Percentiles rank a stretch among this genome's conserved stretches.
Evolutionary conservation across 2,113 vertebrate species (phyloP).

Genomic region (Phrynosoma blainvillii): DNA sequence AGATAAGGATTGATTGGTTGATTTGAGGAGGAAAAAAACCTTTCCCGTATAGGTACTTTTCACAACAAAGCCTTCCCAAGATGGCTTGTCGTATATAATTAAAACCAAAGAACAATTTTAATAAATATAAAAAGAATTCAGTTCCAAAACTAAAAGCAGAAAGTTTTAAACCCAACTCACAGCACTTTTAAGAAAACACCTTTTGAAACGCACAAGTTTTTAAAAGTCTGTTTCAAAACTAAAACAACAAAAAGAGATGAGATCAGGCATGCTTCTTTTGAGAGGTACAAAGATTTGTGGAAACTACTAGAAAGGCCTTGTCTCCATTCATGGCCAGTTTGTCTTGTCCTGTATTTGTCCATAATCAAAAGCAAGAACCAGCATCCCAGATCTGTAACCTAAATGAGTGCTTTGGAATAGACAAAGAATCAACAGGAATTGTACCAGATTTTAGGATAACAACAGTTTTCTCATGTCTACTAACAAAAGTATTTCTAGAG

Average conservation of each 20-base stretch:
- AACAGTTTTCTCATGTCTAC: not conserved
- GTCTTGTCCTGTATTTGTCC: not conserved
- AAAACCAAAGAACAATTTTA: not conserved
- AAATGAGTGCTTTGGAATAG: not conserved
- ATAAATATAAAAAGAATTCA: not conserved
- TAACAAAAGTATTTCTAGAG: not conserved
- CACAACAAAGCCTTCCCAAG: too few relatives aligned
- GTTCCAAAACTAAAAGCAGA: not conserved
- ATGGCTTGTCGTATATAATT: not conserved
- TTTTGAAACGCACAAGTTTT: not conserved
- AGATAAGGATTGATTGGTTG: constrained; percentile 66
- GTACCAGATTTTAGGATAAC: not conserved
- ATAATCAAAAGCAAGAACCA: not conserved
- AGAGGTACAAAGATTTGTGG: not conserved
- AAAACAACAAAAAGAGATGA: not conserved
- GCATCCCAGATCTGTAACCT: not conserved
- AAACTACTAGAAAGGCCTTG: not conserved
- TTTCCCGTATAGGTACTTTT: not conserved
- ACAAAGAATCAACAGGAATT: not conserved
- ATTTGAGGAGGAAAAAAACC: not conserved
- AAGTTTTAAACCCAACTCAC: not conserved
- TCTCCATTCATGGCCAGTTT: too few relatives aligned
- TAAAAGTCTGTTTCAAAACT: not conserved
- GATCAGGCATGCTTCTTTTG: too few relatives aligned
- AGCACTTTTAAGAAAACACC: not conserved